These are phyloP conservation scores for Piscicola geometra DNA, from an alignment of 2,888 invertebrate species.

Conservation along the genomic window DNA sequence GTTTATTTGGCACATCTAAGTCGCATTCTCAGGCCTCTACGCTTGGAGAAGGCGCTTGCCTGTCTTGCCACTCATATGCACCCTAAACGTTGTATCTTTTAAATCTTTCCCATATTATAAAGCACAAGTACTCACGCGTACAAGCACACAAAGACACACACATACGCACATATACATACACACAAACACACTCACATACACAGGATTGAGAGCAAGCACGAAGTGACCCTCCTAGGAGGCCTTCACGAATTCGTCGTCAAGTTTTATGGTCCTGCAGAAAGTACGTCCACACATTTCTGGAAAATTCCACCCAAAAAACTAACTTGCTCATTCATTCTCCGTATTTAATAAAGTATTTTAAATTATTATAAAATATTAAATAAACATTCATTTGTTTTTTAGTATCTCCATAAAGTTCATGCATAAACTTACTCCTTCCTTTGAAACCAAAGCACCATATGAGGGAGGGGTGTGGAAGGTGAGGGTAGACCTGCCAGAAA, in stretches of 20 bases:
- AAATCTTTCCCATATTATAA: too few species aligned
- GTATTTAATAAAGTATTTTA: too few species aligned
- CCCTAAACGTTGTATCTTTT: too few species aligned
- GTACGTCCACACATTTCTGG: constrained; percentile 63
- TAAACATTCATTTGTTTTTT: neutral
- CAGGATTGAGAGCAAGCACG: constrained; percentile 97
- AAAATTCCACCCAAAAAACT: too few species aligned
- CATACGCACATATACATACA: too few species aligned
- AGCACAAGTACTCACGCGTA: too few species aligned
- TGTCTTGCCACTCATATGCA: too few species aligned
- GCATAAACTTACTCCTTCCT: too few species aligned
- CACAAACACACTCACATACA: too few species aligned
- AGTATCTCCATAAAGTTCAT: neutral
- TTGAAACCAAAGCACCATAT: constrained; percentile 78
- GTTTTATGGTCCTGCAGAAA: constrained; percentile 95
- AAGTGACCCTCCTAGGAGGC: constrained; percentile 94
- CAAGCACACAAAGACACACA: neutral
- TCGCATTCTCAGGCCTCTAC: too few species aligned
- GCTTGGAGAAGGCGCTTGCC: too few species aligned
- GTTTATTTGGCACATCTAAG: neutral
- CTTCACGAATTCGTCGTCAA: constrained; percentile 99
- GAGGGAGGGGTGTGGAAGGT: constrained; percentile 99
- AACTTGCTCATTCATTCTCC: too few species aligned
- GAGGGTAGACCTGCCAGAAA: constrained; percentile 95
- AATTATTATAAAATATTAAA: neutral